Evolutionary conservation across 2,113 vertebrate genomes (phyloP).

Genomic region (Desmodus rotundus): DNA sequence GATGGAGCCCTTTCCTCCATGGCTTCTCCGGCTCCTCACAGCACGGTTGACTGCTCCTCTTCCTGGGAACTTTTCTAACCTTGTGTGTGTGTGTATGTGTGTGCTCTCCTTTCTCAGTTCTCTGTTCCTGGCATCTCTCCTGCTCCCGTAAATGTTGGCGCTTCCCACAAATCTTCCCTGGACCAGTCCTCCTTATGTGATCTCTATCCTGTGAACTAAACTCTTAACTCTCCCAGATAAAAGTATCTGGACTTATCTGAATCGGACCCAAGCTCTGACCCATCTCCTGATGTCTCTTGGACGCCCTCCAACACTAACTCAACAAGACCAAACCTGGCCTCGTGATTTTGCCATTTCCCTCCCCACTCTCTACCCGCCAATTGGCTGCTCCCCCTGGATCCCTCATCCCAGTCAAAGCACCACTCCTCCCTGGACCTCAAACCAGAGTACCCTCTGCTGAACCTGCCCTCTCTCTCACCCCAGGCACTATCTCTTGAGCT

Average conservation of each 20-base stretch:
- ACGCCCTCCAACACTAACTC: not conserved
- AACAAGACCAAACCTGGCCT: not conserved
- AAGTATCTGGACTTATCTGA: not conserved
- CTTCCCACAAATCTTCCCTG: not conserved
- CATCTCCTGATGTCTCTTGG: not conserved
- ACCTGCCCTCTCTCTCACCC: not conserved
- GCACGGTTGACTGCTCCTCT: not conserved
- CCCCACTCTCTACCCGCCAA: not conserved
- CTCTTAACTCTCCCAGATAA: not conserved
- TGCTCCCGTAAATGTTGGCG: not conserved
- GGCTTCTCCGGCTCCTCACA: not conserved
- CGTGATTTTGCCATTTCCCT: not conserved
- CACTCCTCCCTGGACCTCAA: not conserved
- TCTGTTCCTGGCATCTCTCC: not conserved
- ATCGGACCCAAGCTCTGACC: not conserved
- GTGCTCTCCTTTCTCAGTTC: not conserved
- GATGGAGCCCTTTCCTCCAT: not conserved
- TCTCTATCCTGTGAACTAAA: not conserved
- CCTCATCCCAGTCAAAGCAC: not conserved
- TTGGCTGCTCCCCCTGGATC: not conserved
- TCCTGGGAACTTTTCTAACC: not conserved
- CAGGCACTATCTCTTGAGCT: not conserved
- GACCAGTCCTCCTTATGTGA: not conserved
- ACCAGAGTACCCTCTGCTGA: not conserved
- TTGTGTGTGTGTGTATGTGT: not conserved